Base-by-base conservation (phyloP, 2,113 vertebrate genomes). In the Anhinga anhinga region DNA sequence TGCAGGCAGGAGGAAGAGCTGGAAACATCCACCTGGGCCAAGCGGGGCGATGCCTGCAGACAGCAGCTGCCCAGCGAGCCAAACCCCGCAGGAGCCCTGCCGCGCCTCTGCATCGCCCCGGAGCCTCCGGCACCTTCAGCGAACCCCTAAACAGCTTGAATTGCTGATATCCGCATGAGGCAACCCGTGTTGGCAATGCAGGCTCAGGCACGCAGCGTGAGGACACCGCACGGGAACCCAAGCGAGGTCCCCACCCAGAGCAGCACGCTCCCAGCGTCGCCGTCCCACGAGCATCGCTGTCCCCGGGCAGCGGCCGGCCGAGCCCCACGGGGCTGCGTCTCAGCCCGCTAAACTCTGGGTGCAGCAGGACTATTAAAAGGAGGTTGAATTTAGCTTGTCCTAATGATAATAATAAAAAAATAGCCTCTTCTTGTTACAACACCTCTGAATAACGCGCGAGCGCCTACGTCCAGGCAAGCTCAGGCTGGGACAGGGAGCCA, bases 381-480 rank as follows among this genome's bases (percentile, higher is more conserved):
- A 69, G 40, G 6, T 56, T 13, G 49, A 77, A 72, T n/a, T 69
- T 47, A 42, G 52, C 40, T 52, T 6, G 7, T 18, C 7, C 32
- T 25, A 32, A 69, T 36, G 12, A 49, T 7, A 20, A 26, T 11
- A 15, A 71, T 23, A 49, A 69, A 49, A 49, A 52, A 78, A 34
- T 29, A 59, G 9, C 3, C 29, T 25, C 22, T 63, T 78, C 27
- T 84, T 22, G 26, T 79, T 58, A 62, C 42, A 30, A n/a, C 49
- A 36, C 34, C 8, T 13, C 23, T 5, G 0, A 30, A 45, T 30
- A 81, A 11, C 4, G 2, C 1, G 2, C 0, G 1, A 38, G 82
- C 0, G 0, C 93, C 72, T 23, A 36, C 2, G 0, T 47, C 15
- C 17, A 27, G 29, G 10, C 0, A 1, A 40, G 30, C 45, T 67